Conservation (phyloP, 1,140 invertebrate species). For the Heliconius congener region DNA sequence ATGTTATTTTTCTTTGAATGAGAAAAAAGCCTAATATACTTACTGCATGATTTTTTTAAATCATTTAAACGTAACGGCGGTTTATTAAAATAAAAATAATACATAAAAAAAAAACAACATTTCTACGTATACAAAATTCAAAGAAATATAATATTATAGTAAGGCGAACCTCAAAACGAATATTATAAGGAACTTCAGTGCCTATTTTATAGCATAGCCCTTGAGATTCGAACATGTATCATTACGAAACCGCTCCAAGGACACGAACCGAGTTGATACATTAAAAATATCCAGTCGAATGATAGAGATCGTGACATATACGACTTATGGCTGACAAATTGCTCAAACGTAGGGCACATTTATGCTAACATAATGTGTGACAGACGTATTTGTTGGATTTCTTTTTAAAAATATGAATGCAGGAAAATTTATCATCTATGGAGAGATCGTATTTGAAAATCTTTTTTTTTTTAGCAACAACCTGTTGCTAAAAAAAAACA, state of each 20-base stretch:
- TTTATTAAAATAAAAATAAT: no score
- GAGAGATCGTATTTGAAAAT: not conserved
- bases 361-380: not conserved
- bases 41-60: no score
- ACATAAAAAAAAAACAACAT: not conserved
- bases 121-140: not conserved
- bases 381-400: not conserved
- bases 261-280: slow-evolving; percentile 15
- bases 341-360: slow-evolving; percentile 5
- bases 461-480: not conserved
- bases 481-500: no score
- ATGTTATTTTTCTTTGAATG: no score
- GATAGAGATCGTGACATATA: slow-evolving; percentile 17
- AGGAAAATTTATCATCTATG: not conserved
- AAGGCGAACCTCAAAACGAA: slow-evolving; percentile 18
- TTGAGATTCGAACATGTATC: slow-evolving; percentile 26
- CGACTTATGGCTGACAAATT: slow-evolving; percentile 13
- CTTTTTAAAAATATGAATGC: not conserved
- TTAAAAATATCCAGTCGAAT: slow-evolving; percentile 19
- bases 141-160: slow-evolving; percentile 12
- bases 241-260: slow-evolving; percentile 28
- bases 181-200: slow-evolving; percentile 31
- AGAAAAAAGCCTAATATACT: no score
- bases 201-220: slow-evolving; percentile 32
- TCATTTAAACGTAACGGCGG: no score